These are phyloP conservation scores for Halichoeres trimaculatus DNA, from an alignment of 2,113 vertebrate genomes.

Conservation along the genomic window DNA sequence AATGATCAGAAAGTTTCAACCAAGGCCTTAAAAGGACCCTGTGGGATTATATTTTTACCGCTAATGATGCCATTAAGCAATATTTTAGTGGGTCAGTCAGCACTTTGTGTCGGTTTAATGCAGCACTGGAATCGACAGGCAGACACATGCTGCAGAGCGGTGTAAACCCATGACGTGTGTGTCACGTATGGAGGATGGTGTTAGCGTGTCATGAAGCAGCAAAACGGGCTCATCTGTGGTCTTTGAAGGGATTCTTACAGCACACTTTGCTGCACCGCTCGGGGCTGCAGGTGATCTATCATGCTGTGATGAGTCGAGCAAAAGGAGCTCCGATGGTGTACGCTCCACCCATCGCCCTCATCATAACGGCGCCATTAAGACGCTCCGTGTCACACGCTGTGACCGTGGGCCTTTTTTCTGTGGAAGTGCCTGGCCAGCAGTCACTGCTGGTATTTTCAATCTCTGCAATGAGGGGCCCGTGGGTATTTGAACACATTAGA, in stretches of 20 bases:
- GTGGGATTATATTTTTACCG: neutral
- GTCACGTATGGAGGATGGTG: neutral
- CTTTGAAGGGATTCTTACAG: neutral
- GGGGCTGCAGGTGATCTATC: constrained; percentile 18
- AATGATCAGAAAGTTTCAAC: neutral
- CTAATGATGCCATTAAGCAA: neutral
- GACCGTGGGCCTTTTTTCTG: constrained; percentile 50
- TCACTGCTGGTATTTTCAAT: constrained; percentile 54
- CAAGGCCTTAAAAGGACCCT: neutral
- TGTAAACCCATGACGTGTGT: too few species aligned
- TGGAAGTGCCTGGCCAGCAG: constrained; percentile 43
- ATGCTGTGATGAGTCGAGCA: constrained; percentile 20
- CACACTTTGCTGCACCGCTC: neutral
- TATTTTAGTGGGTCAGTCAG: neutral
- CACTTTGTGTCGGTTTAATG: neutral
- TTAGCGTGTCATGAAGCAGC: neutral
- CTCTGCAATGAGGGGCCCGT: constrained; percentile 40
- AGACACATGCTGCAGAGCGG: neutral
- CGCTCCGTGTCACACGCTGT: constrained; percentile 49
- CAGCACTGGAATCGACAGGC: neutral
- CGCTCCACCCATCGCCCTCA: constrained; percentile 8
- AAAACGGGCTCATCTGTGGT: neutral
- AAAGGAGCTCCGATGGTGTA: neutral
- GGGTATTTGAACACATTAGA: constrained; percentile 64
- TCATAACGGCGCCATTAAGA: constrained; percentile 49